A percentile compares a stretch with the other conserved stretches of the same genome.
phyloP scores from a whole-genome alignment of 2,888 invertebrate genomes.

The Thyatira batis region DNA sequence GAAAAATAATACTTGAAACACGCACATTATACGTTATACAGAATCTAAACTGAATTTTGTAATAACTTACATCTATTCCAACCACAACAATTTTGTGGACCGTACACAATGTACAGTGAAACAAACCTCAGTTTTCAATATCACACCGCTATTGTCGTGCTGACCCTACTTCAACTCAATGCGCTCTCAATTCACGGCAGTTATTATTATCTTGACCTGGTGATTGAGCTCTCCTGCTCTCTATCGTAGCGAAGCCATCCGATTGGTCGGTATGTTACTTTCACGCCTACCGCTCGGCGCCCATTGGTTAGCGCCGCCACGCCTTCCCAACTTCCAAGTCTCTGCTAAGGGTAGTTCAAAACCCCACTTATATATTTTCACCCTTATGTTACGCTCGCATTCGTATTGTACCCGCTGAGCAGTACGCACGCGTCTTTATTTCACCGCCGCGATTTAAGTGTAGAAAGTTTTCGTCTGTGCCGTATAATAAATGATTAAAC shows the following conservation, averaged over 20 bases:
- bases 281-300: conserved; percentile 64
- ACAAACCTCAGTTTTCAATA: conserved; percentile 61
- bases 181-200: conserved; percentile 80
- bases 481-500: conserved; percentile 70
- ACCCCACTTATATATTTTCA: conserved; percentile 81
- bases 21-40: background rate
- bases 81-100: conserved; percentile 37
- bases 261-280: conserved; percentile 63
- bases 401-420: conserved; percentile 66
- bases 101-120: conserved; percentile 41
- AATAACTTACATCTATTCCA: background rate
- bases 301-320: conserved; percentile 68
- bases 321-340: conserved; percentile 68
- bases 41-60: background rate
- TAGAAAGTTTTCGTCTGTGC: conserved; percentile 71
- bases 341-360: conserved; percentile 73
- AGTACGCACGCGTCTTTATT: conserved; percentile 71
- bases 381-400: conserved; percentile 77
- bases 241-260: conserved; percentile 48
- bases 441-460: conserved; percentile 71
- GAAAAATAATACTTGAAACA: no score
- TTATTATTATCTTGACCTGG: conserved; percentile 82
- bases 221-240: conserved; percentile 80
- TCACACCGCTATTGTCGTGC: conserved; percentile 68
- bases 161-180: conserved; percentile 79